Evolutionary conservation across 35 echinoderm and acorn worm genomes (phyloP), one percentile per base, ranked within the genome.

Genomic region (Lytechinus pictus): DNA sequence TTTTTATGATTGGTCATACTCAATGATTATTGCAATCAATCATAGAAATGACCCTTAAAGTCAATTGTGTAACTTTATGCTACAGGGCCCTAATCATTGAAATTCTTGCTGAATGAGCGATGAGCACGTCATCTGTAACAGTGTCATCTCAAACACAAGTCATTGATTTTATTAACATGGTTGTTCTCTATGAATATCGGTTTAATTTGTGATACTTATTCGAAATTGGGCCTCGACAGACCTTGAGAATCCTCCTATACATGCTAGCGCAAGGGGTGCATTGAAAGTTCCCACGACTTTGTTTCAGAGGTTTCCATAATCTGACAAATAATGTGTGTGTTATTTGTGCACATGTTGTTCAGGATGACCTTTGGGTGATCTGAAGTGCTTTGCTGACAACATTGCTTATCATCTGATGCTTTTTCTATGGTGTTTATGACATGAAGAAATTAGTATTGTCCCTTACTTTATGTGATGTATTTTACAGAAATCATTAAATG

Each of bases 361-460:
- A 79, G n/a, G 66, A 79, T 24, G 66, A 79, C 66, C n/a, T 79
- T 79, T 79, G 66, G 66, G 66, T 79, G 66, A 79, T n/a, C n/a
- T 79, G 16, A 79, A 24, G 14, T 14, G 66, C 66, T 79, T 79
- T 79, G 66, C 66, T n/a, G 21, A 79, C 66, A 79, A 79, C 66
- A 79, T 79, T 79, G 66, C 66, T 79, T 2, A 79, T 24, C 7
- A 16, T 24, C 19, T 24, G 66, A 79, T 79, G 66, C 66, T 24
- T 24, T 79, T 79, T 79, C 21, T 8, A 79, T 1, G 14, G 21
- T 19, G 4, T 79, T 10, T 79, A 79, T 6, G 14, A 71, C 14
- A 71, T 71, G 61, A 19, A 7, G 8, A 16, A 79, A 79, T 16
- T 24, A 79, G 19, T 24, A 19, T n/a, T 24, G 19, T 58, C 66